These are phyloP conservation scores for Tetramorium simillimum DNA, from an alignment of 1,140 invertebrate species.

Conservation along the genomic window DNA sequence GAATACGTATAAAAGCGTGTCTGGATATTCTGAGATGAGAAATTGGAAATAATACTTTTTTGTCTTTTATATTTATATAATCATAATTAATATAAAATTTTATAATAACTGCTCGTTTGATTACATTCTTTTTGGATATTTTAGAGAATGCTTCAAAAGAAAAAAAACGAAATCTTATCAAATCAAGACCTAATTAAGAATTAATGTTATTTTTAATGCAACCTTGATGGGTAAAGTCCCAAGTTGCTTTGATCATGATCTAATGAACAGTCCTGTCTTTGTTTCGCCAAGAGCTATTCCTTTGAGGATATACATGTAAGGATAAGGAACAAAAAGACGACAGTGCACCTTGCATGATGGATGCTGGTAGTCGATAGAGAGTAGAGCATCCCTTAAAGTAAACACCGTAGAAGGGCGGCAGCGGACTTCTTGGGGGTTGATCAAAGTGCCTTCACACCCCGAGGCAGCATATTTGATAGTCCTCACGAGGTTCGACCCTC, in stretches of 20 bases:
- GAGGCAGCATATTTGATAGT: conserved; percentile 82
- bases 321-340: conserved; percentile 48
- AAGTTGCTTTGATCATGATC: conserved; percentile 66
- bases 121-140: not conserved
- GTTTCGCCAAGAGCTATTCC: conserved; percentile 35
- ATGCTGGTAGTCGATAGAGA: conserved; percentile 76
- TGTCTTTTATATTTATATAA: not conserved
- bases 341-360: conserved; percentile 56
- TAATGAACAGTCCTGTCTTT: conserved; percentile 61
- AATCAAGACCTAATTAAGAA: conserved; percentile 13
- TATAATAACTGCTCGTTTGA: not conserved
- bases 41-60: not conserved
- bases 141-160: not conserved
- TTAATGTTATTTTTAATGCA: not conserved
- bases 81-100: not conserved
- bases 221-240: conserved; percentile 49
- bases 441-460: conserved; percentile 83
- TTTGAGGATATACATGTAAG: conserved; percentile 52
- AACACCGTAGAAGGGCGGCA: conserved; percentile 73
- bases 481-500: conserved; percentile 54
- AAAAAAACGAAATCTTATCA: not conserved
- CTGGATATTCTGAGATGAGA: not conserved
- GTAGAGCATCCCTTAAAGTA: conserved; percentile 78
- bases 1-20: not conserved
- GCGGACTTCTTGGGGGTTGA: conserved; percentile 74